These are phyloP conservation scores for Gryon sp. DNA, from an alignment of 1,140 invertebrate species.

Conservation along the genomic window DNA sequence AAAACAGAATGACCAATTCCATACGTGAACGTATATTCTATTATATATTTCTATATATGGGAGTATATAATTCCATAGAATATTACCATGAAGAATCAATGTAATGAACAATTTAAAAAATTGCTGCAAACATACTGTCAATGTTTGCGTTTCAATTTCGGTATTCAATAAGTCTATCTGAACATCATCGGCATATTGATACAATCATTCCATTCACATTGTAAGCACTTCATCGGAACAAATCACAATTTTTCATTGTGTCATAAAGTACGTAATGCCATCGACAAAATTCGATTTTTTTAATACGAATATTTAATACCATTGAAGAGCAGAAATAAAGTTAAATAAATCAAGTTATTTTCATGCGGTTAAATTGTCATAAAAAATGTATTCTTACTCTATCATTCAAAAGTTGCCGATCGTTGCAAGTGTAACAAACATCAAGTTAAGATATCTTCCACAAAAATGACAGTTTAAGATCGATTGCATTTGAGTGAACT, in stretches of 20 bases:
- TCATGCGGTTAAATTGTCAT: no score
- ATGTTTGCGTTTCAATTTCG: conserved; percentile 38
- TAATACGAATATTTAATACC: no score
- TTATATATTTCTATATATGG: conserved; percentile 42
- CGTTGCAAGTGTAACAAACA: no score
- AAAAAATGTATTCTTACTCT: no score
- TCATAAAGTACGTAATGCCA: no score
- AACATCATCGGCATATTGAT: conserved; percentile 3
- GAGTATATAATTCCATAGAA: conserved; percentile 30
- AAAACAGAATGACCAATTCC: conserved; percentile 50
- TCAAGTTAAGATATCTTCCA: neutral
- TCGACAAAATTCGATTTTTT: no score
- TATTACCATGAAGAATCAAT: conserved; percentile 17
- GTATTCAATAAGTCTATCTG: conserved; percentile 16
- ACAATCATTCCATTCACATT: neutral
- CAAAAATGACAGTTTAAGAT: conserved; percentile 37
- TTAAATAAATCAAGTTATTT: no score
- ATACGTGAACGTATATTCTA: conserved; percentile 22
- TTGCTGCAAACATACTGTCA: conserved; percentile 38
- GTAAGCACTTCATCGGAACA: neutral
- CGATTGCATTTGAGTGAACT: conserved; percentile 23
- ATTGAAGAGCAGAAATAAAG: no score
- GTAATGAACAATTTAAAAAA: conserved; percentile 46
- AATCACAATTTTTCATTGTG: neutral
- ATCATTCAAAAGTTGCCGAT: no score